These are phyloP conservation scores for Leucoptera coffeella DNA, from an alignment of 2,888 invertebrate genomes.

Conservation along the genomic window DNA sequence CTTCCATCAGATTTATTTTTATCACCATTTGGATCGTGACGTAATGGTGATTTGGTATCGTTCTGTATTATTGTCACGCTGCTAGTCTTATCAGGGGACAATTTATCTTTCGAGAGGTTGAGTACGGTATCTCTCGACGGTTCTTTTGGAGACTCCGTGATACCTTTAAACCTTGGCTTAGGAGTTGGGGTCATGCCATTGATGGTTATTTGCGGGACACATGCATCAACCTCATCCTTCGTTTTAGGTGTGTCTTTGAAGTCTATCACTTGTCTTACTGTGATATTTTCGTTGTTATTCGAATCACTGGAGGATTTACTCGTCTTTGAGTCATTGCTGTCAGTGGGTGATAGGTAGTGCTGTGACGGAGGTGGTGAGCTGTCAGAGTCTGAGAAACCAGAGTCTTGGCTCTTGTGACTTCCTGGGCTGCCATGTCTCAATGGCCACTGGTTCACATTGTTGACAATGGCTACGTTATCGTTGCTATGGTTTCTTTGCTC, in stretches of 20 bases:
- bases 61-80: not conserved
- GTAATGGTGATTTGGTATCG: not conserved
- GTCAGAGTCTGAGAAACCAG: conserved; percentile 76
- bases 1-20: conserved; percentile 12
- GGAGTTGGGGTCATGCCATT: conserved; percentile 8
- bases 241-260: conserved; percentile 23
- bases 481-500: conserved; percentile 27
- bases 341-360: conserved; percentile 27
- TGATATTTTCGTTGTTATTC: conserved; percentile 38
- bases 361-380: conserved; percentile 51
- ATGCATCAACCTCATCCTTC: conserved; percentile 24
- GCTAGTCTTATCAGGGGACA: conserved; percentile 6
- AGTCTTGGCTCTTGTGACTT: conserved; percentile 72
- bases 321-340: conserved; percentile 21
- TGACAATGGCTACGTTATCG: conserved; percentile 26
- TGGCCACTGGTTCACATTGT: conserved; percentile 34
- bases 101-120: conserved; percentile 30
- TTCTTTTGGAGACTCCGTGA: conserved; percentile 36
- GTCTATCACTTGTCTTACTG: conserved; percentile 35
- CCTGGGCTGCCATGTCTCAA: conserved; percentile 47
- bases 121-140: conserved; percentile 40
- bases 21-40: conserved; percentile 11
- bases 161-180: conserved; percentile 13
- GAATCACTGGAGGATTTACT: conserved; percentile 36
- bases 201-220: conserved; percentile 12